A percentile compares a stretch with the other conserved stretches of the same genome.
Evolutionary conservation across 1,140 invertebrate species (phyloP).

Genomic region (Chrysopa pallens): DNA sequence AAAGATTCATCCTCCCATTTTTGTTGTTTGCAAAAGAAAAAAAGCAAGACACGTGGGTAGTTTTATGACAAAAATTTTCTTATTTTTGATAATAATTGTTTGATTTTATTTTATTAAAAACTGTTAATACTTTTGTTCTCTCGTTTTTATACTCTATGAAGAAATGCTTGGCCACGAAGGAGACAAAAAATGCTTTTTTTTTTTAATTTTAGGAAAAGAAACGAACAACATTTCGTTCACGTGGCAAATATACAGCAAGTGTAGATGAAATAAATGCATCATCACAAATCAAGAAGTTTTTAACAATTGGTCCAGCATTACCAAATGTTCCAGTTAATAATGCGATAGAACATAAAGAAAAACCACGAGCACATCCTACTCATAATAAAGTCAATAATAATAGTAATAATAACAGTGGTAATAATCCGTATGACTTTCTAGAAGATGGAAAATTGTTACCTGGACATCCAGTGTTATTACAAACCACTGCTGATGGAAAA

Average conservation of each 20-base stretch:
- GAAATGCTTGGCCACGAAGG: too few relatives aligned
- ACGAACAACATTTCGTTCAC: slow-evolving; percentile 9
- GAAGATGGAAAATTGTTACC: slow-evolving; percentile 9
- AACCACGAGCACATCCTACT: slow-evolving; percentile 32
- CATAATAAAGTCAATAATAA: slow-evolving; percentile 15
- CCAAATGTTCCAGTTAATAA: slow-evolving; percentile 23
- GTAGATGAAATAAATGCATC: slow-evolving; percentile 7
- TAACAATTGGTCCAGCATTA: slow-evolving; percentile 38
- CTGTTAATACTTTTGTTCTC: too few relatives aligned
- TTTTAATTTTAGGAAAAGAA: slow-evolving; percentile 13
- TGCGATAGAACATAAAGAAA: slow-evolving; percentile 24
- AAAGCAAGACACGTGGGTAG: too few relatives aligned
- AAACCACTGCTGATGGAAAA: slow-evolving; percentile 13
- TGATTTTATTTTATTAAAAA: too few relatives aligned
- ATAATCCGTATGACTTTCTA: slow-evolving; percentile 4
- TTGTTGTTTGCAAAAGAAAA: too few relatives aligned
- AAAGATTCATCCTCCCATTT: too few relatives aligned
- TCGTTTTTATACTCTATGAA: too few relatives aligned
- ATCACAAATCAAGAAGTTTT: slow-evolving; percentile 25
- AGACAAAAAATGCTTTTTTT: too few relatives aligned
- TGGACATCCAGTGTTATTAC: slow-evolving; percentile 14
- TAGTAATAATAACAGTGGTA: slow-evolving; percentile 3
- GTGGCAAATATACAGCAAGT: slow-evolving; percentile 8
- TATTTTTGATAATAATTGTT: too few relatives aligned
- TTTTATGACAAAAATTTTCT: too few relatives aligned